Evolutionary conservation across 2,888 invertebrate species (phyloP).

Genomic region (Hypomecis atomaria): DNA sequence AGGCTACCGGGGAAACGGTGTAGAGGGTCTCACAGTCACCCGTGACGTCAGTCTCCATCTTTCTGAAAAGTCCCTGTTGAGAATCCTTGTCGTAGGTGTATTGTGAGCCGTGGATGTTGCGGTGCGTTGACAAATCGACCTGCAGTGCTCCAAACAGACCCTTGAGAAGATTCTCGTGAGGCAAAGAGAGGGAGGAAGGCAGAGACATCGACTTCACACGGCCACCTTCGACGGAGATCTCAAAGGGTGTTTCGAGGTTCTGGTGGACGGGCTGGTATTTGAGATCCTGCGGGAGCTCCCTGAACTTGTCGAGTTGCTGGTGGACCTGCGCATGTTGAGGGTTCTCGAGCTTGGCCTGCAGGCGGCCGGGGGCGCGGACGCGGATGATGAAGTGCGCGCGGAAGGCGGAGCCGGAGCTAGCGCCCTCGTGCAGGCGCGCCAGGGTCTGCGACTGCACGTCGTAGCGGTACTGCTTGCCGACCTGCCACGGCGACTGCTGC

Average conservation of each 20-base stretch:
- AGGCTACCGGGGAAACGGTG: slow-evolving; percentile 85
- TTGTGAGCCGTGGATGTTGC: slow-evolving; percentile 74
- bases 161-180: slow-evolving; percentile 89
- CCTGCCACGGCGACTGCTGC: slow-evolving; percentile 81
- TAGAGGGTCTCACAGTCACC: slow-evolving; percentile 90
- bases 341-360: slow-evolving; percentile 77
- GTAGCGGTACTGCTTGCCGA: slow-evolving; percentile 85
- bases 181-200: slow-evolving; percentile 80
- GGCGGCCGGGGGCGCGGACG: slow-evolving; percentile 73
- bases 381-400: slow-evolving; percentile 84
- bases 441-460: slow-evolving; percentile 85
- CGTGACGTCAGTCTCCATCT: slow-evolving; percentile 89
- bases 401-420: slow-evolving; percentile 76
- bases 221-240: slow-evolving; percentile 86
- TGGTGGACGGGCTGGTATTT: slow-evolving; percentile 83
- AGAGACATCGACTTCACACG: slow-evolving; percentile 85
- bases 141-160: slow-evolving; percentile 88
- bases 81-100: slow-evolving; percentile 75
- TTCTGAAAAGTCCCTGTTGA: slow-evolving; percentile 85
- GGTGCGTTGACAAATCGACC: slow-evolving; percentile 86
- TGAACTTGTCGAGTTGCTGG: slow-evolving; percentile 76
- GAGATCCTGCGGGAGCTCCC: slow-evolving; percentile 69
- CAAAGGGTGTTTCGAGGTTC: slow-evolving; percentile 85
- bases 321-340: slow-evolving; percentile 84
- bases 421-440: slow-evolving; percentile 83